phyloP scores from a whole-genome alignment of 2,888 invertebrate species.

The Drosophila dives region DNA sequence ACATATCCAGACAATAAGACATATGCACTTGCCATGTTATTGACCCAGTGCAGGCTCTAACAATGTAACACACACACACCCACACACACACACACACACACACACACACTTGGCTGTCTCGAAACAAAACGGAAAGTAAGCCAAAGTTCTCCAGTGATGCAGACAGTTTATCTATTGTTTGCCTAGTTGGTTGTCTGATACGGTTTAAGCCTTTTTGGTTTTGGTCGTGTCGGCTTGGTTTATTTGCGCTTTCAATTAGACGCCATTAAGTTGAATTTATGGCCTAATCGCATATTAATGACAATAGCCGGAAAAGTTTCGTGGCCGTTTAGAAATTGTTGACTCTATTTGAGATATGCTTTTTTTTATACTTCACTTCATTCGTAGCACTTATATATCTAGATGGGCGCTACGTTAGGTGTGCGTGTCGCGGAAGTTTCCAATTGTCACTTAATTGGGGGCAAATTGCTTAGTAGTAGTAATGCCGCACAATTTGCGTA shows the following conservation, averaged over 20 bases:
- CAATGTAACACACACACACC: slow-evolving; percentile 12
- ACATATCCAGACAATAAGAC: slow-evolving; percentile 37
- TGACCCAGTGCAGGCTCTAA: slow-evolving; percentile 66
- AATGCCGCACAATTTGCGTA: slow-evolving; percentile 36
- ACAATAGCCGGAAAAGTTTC: slow-evolving; percentile 16
- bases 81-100: not conserved
- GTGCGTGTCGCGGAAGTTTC: slow-evolving; percentile 55
- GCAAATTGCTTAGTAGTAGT: slow-evolving; percentile 28
- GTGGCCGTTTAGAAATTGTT: slow-evolving; percentile 28
- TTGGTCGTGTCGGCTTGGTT: slow-evolving; percentile 13
- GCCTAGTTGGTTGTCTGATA: slow-evolving; percentile 9
- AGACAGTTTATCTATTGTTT: slow-evolving; percentile 8
- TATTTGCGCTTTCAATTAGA: slow-evolving; percentile 45
- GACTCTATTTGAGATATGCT: slow-evolving; percentile 25
- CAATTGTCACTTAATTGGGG: slow-evolving; percentile 73
- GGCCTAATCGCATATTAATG: slow-evolving; percentile 45
- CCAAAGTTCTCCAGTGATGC: slow-evolving; percentile 19
- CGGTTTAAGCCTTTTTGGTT: slow-evolving; percentile 11
- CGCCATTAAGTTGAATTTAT: slow-evolving; percentile 42
- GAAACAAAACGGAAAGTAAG: slow-evolving; percentile 57
- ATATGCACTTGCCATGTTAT: slow-evolving; percentile 72
- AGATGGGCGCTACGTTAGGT: slow-evolving; percentile 10
- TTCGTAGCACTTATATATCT: not conserved
- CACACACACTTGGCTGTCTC: slow-evolving; percentile 9
- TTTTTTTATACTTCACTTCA: slow-evolving; percentile 18